Evolutionary conservation across 2,113 vertebrate genomes (phyloP).

Genomic region (Pycnonotus jocosus): DNA sequence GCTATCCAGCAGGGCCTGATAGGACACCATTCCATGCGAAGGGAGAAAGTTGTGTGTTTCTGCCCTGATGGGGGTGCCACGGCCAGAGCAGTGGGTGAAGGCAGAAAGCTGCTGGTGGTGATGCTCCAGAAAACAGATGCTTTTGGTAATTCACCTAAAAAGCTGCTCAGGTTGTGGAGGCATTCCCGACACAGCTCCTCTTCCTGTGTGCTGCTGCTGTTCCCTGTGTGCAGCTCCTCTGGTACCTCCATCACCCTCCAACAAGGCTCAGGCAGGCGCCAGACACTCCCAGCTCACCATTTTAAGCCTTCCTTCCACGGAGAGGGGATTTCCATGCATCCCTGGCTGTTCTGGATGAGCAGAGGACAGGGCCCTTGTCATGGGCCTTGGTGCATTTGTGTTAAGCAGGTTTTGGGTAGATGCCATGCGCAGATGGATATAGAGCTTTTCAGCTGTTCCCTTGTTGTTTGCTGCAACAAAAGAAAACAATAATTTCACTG

Average conservation of each 20-base stretch:
- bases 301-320: background rate
- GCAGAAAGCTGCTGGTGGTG: background rate
- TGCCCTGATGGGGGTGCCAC: background rate
- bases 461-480: conserved; percentile 33
- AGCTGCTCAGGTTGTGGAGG: background rate
- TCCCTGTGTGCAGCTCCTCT: background rate
- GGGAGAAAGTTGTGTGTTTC: accelerated
- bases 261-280: background rate
- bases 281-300: no score
- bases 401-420: conserved; percentile 25
- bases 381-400: background rate
- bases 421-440: conserved; percentile 38
- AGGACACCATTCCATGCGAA: background rate
- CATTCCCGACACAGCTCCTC: background rate
- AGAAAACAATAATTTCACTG: background rate
- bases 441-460: conserved; percentile 37
- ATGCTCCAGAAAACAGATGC: background rate
- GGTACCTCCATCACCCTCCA: background rate
- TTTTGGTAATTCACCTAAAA: background rate
- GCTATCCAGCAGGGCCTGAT: background rate
- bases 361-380: background rate
- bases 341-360: background rate
- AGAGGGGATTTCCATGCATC: background rate
- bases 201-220: background rate
- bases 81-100: accelerated